These are phyloP conservation scores for Drosophila flavopinicola DNA, from an alignment of 2,888 invertebrate species.

Conservation along the genomic window DNA sequence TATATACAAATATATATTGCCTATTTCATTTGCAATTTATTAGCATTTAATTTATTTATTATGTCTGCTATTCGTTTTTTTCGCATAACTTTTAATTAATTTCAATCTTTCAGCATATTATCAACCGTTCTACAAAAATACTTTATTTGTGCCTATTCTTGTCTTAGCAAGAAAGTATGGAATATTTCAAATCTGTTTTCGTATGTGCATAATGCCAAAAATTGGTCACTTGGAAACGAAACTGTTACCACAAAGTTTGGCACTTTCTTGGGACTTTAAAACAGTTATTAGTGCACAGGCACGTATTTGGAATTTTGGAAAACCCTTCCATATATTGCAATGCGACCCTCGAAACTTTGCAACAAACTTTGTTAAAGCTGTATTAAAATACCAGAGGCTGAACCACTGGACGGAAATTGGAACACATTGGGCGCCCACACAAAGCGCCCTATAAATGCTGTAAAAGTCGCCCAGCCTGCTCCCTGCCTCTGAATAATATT, in stretches of 20 bases:
- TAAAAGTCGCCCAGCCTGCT: constrained; percentile 36
- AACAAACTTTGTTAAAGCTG: constrained; percentile 18
- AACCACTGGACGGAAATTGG: constrained; percentile 27
- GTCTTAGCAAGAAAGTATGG: not conserved
- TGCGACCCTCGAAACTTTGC: constrained; percentile 19
- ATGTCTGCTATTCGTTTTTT: constrained; percentile 20
- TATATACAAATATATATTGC: constrained; percentile 22
- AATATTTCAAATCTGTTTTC: not conserved
- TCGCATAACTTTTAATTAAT: constrained; percentile 35
- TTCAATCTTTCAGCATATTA: constrained; percentile 20
- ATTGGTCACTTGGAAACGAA: not conserved
- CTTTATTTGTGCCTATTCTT: not conserved
- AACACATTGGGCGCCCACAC: constrained; percentile 43
- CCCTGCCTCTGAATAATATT: constrained; percentile 17
- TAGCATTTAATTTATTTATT: constrained; percentile 61
- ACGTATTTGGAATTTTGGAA: not conserved
- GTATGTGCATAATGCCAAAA: too few relatives aligned
- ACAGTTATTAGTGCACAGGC: not conserved
- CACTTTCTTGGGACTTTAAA: not conserved
- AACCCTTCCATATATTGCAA: constrained; percentile 6
- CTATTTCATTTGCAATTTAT: constrained; percentile 63
- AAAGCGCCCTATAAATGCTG: constrained; percentile 30
- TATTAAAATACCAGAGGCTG: constrained; percentile 28
- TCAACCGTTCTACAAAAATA: not conserved
- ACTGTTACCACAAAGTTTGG: not conserved